These are phyloP conservation scores for Boloria selene DNA, from an alignment of 2,888 invertebrate species.

Conservation along the genomic window DNA sequence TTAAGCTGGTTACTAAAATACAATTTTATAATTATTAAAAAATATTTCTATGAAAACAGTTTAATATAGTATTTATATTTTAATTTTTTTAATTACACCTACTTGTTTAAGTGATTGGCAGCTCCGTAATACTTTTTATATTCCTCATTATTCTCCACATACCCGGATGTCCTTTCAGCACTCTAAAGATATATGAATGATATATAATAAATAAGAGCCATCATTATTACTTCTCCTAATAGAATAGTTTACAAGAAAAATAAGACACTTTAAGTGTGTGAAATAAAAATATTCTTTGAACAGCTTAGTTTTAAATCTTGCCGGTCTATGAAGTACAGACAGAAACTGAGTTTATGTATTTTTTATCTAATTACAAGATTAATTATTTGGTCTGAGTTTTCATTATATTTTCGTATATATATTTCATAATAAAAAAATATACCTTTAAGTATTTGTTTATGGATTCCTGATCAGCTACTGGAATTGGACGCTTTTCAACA, in stretches of 20 bases:
- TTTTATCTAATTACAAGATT: too few relatives aligned
- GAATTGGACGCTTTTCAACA: conserved; percentile 84
- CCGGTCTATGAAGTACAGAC: too few relatives aligned
- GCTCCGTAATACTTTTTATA: conserved; percentile 70
- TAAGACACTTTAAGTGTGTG: too few relatives aligned
- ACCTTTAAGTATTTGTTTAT: conserved; percentile 61
- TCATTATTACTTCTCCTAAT: too few relatives aligned
- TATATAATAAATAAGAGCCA: neutral
- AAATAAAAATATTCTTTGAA: too few relatives aligned
- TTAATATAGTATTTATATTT: conserved; percentile 4
- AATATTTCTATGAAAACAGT: conserved; percentile 24
- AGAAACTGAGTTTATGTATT: too few relatives aligned
- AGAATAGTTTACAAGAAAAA: too few relatives aligned
- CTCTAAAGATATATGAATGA: conserved; percentile 47
- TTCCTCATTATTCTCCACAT: conserved; percentile 43
- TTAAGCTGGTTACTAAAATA: conserved; percentile 55
- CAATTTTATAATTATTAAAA: neutral
- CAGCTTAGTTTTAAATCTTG: too few relatives aligned
- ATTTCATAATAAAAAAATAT: conserved; percentile 22
- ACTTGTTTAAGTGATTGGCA: conserved; percentile 72
- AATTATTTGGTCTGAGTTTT: too few relatives aligned
- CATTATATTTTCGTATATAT: too few relatives aligned
- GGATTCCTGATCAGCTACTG: conserved; percentile 55
- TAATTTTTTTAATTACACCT: conserved; percentile 40
- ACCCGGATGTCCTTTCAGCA: conserved; percentile 48